phyloP scores from a whole-genome alignment of 2,797 vertebrate species.

The Micropoecilia bifurca region DNA sequence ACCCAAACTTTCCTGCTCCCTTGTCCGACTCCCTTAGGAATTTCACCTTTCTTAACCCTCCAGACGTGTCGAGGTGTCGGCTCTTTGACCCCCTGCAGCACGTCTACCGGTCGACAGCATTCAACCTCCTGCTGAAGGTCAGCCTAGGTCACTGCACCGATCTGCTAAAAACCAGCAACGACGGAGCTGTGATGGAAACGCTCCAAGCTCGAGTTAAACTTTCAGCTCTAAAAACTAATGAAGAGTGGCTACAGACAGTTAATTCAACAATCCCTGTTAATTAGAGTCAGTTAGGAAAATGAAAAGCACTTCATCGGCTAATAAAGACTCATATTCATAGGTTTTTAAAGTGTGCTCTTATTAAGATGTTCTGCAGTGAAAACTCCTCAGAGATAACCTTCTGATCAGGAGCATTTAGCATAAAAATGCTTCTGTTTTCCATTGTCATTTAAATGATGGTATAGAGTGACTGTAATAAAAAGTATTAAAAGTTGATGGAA shows the following conservation, averaged over 20 bases:
- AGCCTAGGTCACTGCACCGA: constrained; percentile 25
- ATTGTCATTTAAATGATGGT: neutral
- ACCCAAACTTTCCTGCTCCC: neutral
- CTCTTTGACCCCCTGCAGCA: neutral
- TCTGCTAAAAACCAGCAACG: constrained; percentile 28
- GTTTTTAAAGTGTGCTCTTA: neutral
- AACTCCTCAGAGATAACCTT: neutral
- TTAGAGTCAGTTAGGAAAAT: constrained; percentile 2
- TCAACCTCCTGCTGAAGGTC: constrained; percentile 51
- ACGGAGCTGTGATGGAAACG: constrained; percentile 20
- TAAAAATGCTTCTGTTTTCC: neutral
- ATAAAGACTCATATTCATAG: neutral
- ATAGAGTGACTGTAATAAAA: neutral
- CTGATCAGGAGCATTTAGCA: neutral
- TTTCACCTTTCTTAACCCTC: neutral
- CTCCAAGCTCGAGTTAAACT: constrained; percentile 25
- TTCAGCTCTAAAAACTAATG: neutral
- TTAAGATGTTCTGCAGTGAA: neutral
- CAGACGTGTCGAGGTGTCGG: constrained; percentile 8
- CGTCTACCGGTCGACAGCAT: neutral
- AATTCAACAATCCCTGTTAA: constrained; percentile 11
- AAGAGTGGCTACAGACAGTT: neutral
- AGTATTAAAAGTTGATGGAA: neutral
- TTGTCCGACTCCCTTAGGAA: constrained; percentile 13
- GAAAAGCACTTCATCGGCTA: constrained; percentile 3